phyloP scores from a whole-genome alignment of 2,113 vertebrate species.

The Arenaria interpres region DNA sequence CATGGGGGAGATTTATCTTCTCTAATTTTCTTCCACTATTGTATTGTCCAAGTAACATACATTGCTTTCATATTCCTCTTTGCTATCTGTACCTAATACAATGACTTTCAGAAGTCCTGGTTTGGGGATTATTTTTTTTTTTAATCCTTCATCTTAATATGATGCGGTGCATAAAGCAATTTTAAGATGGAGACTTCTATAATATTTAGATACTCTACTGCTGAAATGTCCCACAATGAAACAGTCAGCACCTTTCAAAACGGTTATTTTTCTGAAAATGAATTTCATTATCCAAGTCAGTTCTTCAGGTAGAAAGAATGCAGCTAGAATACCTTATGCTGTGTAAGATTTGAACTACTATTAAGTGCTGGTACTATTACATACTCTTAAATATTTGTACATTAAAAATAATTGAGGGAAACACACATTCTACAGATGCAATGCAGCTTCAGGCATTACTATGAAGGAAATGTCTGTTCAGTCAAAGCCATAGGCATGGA shows the following conservation, averaged over 20 bases:
- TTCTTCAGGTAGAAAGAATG: not conserved
- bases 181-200: not conserved
- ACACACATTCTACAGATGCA: not conserved
- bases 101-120: not conserved
- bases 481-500: slow-evolving; percentile 1
- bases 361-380: not conserved
- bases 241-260: not conserved
- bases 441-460: not conserved
- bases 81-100: not conserved
- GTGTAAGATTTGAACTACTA: not conserved
- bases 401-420: not conserved
- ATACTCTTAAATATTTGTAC: not conserved
- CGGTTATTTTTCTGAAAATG: not conserved
- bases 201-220: not conserved
- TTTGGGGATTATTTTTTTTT: not conserved
- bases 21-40: not conserved
- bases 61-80: not conserved
- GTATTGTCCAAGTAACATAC: not conserved
- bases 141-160: not conserved
- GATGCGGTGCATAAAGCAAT: not conserved
- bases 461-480: slow-evolving; percentile 13
- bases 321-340: not conserved
- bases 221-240: not conserved
- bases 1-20: not conserved
- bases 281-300: not conserved